Conservation (phyloP, 2,888 invertebrate species). For the Cheiracanthium punctorium region DNA sequence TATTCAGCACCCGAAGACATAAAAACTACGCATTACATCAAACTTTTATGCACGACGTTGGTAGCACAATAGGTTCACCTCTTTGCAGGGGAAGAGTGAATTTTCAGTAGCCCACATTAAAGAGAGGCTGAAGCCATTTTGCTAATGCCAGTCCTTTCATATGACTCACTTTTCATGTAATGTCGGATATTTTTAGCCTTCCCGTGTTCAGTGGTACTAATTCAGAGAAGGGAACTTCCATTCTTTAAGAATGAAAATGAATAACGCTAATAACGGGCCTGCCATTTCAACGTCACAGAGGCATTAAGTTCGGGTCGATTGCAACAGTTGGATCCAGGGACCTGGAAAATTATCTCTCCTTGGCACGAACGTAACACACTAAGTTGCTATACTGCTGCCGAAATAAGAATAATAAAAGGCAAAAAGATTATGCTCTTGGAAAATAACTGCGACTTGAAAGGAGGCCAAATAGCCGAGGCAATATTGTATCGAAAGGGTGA, state of each 20-base stretch:
- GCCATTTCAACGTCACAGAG: not conserved
- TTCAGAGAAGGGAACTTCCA: not conserved
- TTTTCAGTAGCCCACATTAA: not conserved
- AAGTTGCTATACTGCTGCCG: not conserved
- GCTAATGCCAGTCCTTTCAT: not conserved
- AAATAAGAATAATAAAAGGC: not conserved
- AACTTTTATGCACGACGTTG: no score
- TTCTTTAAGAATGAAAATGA: not conserved
- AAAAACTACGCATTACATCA: no score
- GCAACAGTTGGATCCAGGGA: not conserved
- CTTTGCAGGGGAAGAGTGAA: no score
- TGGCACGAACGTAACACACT: not conserved
- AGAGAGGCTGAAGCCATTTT: not conserved
- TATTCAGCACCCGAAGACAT: no score
- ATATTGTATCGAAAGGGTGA: no score
- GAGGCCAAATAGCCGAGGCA: no score
- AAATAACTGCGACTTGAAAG: not conserved
- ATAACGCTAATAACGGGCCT: constrained; percentile 5
- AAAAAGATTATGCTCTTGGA: not conserved
- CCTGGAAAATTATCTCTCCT: not conserved
- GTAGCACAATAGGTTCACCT: no score
- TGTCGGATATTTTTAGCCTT: not conserved
- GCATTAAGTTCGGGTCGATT: not conserved
- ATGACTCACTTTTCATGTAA: not conserved
- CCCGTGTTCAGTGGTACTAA: not conserved